A percentile compares a stretch with the other conserved stretches of the same genome.
Conservation (phyloP, 2,888 invertebrate genomes). For the Watsonalla binaria region DNA sequence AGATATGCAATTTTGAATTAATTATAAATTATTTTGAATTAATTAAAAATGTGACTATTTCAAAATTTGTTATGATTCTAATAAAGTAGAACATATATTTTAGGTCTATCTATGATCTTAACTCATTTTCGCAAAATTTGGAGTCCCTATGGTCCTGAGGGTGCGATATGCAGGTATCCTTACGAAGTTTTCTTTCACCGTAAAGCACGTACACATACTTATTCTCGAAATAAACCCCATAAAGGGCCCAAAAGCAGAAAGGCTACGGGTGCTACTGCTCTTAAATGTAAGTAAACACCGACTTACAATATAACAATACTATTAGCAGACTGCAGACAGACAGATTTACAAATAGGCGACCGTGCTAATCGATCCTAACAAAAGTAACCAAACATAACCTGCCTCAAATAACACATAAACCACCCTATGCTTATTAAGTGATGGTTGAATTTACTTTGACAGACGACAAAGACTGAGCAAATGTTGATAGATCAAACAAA, state of each 20-base stretch:
- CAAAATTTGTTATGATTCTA: too few species aligned
- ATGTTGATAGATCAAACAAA: slow-evolving; percentile 38
- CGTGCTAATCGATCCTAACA: slow-evolving; percentile 5
- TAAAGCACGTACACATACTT: too few species aligned
- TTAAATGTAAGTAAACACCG: slow-evolving; percentile 1
- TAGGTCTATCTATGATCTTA: too few species aligned
- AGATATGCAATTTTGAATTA: too few species aligned
- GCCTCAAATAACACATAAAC: too few species aligned
- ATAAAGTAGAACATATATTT: too few species aligned
- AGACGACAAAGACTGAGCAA: slow-evolving; percentile 9
- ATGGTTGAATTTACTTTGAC: neutral
- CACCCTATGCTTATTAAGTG: neutral
- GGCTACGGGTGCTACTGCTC: neutral
- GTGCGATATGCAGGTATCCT: too few species aligned
- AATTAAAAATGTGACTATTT: too few species aligned
- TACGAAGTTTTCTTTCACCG: too few species aligned
- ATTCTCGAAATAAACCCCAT: neutral
- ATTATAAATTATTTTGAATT: too few species aligned
- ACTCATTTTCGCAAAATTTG: too few species aligned
- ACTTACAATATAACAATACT: slow-evolving; percentile 2
- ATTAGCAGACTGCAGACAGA: slow-evolving; percentile 8
- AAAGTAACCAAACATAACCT: neutral
- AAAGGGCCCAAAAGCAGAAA: neutral
- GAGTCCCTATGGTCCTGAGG: too few species aligned
- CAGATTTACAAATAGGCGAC: slow-evolving; percentile 11